Evolutionary conservation across 1,140 invertebrate species (phyloP), one percentile per base, ranked within the genome.

Genomic region (Goniozus legneri): DNA sequence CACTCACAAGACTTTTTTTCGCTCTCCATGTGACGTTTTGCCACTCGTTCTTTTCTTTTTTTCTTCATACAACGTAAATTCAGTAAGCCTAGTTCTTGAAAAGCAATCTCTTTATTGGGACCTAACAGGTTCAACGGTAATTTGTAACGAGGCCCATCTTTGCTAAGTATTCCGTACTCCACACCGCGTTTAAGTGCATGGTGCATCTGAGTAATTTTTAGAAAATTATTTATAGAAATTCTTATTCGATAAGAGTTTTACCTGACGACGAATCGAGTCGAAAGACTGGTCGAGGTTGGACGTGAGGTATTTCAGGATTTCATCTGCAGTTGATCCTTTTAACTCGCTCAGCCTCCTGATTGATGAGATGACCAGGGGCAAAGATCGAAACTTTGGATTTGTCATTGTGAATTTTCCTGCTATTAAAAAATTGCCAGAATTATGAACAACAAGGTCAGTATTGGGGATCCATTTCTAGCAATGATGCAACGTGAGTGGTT

Each of bases 151-250:
- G 40, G 47, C 1, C 44, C 52, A 8, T 22, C 44, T 8, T 64
- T 54, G 32, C 43, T 56, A 19, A 68, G 20, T 12, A 66, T 62
- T 0, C 65, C 65, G 22, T 54, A 54, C 6, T 51, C 38, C 0
- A 59, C 52, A 1, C 64, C 64, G 7, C 64, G 62, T 38, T 65
- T 67, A 14, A 68, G 41, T 0, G 50, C 60, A 7, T 48, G 33
- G 7, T 50, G 47, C 33, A 63, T 50, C 65, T 68, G 2, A 44
- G 27, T 15, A 3, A 3, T 24, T 2, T 16, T 15, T 20, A 16
- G 3, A 3, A 13, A 21, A 16, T n/a, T n/a, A n/a, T n/a, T n/a
- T n/a, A n/a, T n/a, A n/a, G n/a, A n/a, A n/a, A n/a, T n/a, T n/a
- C n/a, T n/a, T n/a, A n/a, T n/a, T n/a, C n/a, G n/a, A n/a, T n/a